phyloP scores from a whole-genome alignment of 2,888 invertebrate species.

The Allophyes oxyacanthae region DNA sequence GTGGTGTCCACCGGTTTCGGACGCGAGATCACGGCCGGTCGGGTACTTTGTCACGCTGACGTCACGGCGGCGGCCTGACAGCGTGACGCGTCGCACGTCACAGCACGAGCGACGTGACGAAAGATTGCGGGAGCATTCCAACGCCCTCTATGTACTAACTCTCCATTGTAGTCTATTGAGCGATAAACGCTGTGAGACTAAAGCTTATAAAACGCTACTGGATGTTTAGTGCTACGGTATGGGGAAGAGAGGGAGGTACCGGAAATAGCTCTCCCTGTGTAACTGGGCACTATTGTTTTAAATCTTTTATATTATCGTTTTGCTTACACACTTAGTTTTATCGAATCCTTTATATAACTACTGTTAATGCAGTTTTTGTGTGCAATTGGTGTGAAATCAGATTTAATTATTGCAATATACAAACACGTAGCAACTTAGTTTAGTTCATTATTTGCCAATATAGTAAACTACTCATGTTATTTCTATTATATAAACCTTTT shows the following conservation, averaged over 20 bases:
- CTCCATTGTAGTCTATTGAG: conserved; percentile 11
- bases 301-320: conserved; percentile 9
- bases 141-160: conserved; percentile 9
- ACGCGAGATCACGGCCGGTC: conserved; percentile 24
- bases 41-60: conserved; percentile 51
- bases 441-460: conserved; percentile 7
- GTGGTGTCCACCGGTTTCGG: conserved; percentile 35
- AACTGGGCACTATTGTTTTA: conserved; percentile 10
- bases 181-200: conserved; percentile 11
- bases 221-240: conserved; percentile 2
- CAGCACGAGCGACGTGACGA: conserved; percentile 44
- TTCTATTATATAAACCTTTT: conserved; percentile 7
- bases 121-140: conserved; percentile 31
- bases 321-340: conserved; percentile 16
- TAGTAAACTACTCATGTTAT: neutral
- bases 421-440: conserved; percentile 6
- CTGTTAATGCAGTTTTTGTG: conserved; percentile 22
- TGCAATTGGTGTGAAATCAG: conserved; percentile 43
- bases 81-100: conserved; percentile 49
- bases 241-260: neutral
- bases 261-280: neutral
- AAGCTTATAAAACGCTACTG: neutral
- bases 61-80: conserved; percentile 54
- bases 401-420: conserved; percentile 23
- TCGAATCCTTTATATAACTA: conserved; percentile 10